These are phyloP conservation scores for Cheilosia variabilis DNA, from an alignment of 2,888 invertebrate genomes.

Conservation along the genomic window DNA sequence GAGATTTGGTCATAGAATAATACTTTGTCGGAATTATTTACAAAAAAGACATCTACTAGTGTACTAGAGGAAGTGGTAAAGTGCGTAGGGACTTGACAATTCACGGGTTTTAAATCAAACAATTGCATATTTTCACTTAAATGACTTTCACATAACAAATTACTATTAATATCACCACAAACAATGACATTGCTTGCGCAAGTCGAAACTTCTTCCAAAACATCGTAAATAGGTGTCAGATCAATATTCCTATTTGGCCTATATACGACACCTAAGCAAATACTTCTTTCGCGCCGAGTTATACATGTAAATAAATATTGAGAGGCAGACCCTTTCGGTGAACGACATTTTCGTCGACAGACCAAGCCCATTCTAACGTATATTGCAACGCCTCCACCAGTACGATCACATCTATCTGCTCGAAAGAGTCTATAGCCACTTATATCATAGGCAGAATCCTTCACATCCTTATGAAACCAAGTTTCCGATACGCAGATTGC, in stretches of 20 bases:
- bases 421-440: too few species aligned
- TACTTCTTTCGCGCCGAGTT: not conserved
- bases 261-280: constrained; percentile 9
- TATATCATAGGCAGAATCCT: too few species aligned
- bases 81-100: constrained; percentile 1
- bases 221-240: not conserved
- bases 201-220: constrained; percentile 7
- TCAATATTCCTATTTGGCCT: constrained; percentile 6
- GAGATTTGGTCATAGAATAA: constrained; percentile 3
- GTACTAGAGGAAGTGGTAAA: constrained; percentile 12
- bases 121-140: constrained; percentile 1
- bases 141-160: not conserved
- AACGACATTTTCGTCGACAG: too few species aligned
- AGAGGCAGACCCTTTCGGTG: too few species aligned
- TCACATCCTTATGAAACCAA: too few species aligned
- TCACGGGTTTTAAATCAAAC: not conserved
- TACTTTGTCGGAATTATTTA: constrained; percentile 4
- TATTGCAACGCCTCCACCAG: too few species aligned
- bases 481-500: too few species aligned
- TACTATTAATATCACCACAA: constrained; percentile 8
- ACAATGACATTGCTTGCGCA: constrained; percentile 8
- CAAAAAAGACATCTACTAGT: constrained; percentile 10
- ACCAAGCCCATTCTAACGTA: too few species aligned
- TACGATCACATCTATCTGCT: too few species aligned
- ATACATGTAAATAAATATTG: too few species aligned